Percentiles rank a stretch among this genome's conserved stretches.
phyloP scores from a whole-genome alignment of 1,140 invertebrate species.

The Pseudomyrmex concolor region DNA sequence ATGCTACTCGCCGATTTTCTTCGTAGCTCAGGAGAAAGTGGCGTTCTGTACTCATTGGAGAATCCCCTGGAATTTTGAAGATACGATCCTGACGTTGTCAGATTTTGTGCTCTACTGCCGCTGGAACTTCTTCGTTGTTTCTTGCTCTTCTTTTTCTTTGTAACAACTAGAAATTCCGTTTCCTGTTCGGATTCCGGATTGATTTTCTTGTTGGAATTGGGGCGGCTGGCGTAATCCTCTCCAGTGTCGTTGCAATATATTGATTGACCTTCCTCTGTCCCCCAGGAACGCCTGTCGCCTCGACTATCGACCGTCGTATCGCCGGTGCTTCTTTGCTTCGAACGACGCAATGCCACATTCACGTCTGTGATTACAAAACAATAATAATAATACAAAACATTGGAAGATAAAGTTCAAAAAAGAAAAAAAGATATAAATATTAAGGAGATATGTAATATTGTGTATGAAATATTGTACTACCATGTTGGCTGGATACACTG shows the following conservation, averaged over 20 bases:
- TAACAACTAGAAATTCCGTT: conserved; percentile 89
- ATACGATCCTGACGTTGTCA: conserved; percentile 80
- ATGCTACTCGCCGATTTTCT: conserved; percentile 84
- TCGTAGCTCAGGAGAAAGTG: conserved; percentile 80
- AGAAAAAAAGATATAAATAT: neutral
- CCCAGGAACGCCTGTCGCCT: conserved; percentile 87
- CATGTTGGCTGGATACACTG: conserved; percentile 81
- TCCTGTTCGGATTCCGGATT: conserved; percentile 81
- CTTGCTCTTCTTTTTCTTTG: conserved; percentile 90
- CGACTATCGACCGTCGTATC: conserved; percentile 82
- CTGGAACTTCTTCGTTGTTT: conserved; percentile 86
- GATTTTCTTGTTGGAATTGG: conserved; percentile 80
- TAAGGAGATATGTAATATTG: neutral
- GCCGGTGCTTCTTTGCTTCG: conserved; percentile 81
- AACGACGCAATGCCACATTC: conserved; percentile 81
- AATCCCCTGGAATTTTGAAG: conserved; percentile 81
- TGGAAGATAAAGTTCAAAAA: neutral
- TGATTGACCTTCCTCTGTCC: conserved; percentile 86
- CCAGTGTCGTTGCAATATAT: conserved; percentile 84
- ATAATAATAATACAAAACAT: neutral
- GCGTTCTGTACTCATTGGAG: conserved; percentile 80
- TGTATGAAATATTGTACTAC: conserved; percentile 60
- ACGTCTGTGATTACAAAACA: conserved; percentile 77
- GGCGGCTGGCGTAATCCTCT: conserved; percentile 81
- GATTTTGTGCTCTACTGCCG: conserved; percentile 82